Evolutionary conservation across 2,888 invertebrate species (phyloP).

Genomic region (Ligdia adustata): DNA sequence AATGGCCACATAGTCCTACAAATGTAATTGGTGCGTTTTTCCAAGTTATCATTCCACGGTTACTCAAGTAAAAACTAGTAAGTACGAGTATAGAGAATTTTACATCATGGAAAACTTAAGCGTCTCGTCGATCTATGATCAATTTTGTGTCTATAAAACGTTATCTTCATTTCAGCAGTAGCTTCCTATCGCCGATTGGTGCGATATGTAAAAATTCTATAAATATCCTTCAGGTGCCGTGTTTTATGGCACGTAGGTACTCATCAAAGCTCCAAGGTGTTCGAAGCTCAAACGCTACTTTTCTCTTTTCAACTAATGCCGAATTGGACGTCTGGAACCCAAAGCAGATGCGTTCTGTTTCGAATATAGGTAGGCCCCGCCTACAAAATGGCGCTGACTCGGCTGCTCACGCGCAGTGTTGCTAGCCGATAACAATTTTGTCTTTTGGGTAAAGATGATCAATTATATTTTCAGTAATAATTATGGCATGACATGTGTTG

Average conservation of each 20-base stretch:
- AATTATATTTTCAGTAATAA: no score
- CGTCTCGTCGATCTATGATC: no score
- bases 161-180: neutral
- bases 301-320: conserved; percentile 57
- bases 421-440: neutral
- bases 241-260: conserved; percentile 34
- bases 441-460: no score
- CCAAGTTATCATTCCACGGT: no score
- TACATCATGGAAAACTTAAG: no score
- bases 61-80: no score
- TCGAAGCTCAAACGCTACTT: conserved; percentile 40
- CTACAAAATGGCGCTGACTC: conserved; percentile 73
- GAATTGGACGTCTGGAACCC: conserved; percentile 37
- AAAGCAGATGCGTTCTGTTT: conserved; percentile 51
- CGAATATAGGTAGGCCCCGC: conserved; percentile 61
- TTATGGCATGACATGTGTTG: no score
- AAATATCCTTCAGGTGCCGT: conserved; percentile 33
- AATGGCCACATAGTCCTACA: no score
- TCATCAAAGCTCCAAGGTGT: conserved; percentile 23
- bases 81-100: no score
- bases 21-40: no score
- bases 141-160: no score
- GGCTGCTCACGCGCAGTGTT: conserved; percentile 44
- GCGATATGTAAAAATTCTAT: conserved; percentile 6
- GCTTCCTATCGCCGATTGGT: conserved; percentile 2